Base-by-base conservation (phyloP, 1,140 invertebrate species). In the Lucilia cuprina region DNA sequence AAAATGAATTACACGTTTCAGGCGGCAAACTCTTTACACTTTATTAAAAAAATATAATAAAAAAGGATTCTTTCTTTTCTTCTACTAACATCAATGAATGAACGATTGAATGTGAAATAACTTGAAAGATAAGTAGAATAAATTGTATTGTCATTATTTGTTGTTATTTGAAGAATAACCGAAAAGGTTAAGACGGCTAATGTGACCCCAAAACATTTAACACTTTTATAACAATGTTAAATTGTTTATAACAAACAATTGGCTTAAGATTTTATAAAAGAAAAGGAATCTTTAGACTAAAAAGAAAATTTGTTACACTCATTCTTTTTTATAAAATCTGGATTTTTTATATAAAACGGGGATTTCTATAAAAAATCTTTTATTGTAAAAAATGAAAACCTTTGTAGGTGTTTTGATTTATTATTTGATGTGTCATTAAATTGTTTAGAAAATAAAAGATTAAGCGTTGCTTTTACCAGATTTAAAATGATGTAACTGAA, bases 401-500 rank as follows among this genome's bases (percentile, higher is more conserved):
- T 21, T 70, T 21, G 65, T 70, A 70, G 65, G 65, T 70, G 65
- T 70, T 70, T 70, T 70, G 65, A 70, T 70, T 70, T 70, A 70
- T 70, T 21, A 70, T 70, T 60, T 21, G 65, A 70, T 21, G 55
- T 60, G 60, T 70, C 65, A 70, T 70, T 70, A 21, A 70, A 70
- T 70, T 70, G 65, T 70, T 19, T 70, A 70, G 9, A 70, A 70
- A 21, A 70, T 55, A 70, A 10, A 25, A 21, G 65, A 70, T 21
- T 5, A 8, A 70, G 25, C 41, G 5, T 7, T 41, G 41, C 10
- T 41, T 41, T 41, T 41, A 41, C 7, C 41, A 41, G 41, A 8
- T 41, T 41, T 41, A 2, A 41, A 8, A 41, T 60, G 55, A 60
- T 60, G 55, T 17, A n/a, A 60, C 2, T n/a, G 14, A 17, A 60